Conservation (phyloP, 2,113 vertebrate species). For the Otocyon megalotis region DNA sequence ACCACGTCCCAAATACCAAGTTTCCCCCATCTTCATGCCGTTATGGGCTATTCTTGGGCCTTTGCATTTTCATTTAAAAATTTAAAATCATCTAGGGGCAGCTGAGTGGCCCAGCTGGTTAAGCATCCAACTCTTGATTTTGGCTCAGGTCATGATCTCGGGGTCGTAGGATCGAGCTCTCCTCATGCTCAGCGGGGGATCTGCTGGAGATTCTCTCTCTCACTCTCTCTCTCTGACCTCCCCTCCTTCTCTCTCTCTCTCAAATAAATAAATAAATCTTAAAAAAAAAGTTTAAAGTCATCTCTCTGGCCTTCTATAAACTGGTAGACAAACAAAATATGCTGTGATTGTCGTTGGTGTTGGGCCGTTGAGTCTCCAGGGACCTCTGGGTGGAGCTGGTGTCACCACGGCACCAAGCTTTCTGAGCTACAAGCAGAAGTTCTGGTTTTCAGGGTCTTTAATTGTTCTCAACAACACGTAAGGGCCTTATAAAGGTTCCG, state of each 20-base stretch:
- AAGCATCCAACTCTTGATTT: neutral
- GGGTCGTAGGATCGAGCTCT: neutral
- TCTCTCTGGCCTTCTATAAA: neutral
- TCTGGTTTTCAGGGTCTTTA: neutral
- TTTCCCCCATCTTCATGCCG: rapidly evolving
- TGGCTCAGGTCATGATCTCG: neutral
- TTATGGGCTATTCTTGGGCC: neutral
- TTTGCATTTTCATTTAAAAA: neutral
- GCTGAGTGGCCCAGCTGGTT: too few relatives aligned
- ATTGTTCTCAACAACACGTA: neutral
- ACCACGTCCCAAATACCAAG: neutral
- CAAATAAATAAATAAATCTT: neutral
- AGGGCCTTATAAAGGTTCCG: neutral
- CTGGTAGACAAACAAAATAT: neutral
- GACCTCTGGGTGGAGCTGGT: too few relatives aligned
- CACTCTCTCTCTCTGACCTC: neutral
- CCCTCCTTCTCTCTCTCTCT: neutral
- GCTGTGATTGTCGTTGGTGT: neutral
- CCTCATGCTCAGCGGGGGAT: rapidly evolving
- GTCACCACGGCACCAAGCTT: neutral
- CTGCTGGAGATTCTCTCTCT: neutral
- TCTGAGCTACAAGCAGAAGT: rapidly evolving
- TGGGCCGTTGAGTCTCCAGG: neutral
- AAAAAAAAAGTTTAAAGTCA: neutral
- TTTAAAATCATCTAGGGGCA: neutral